These are phyloP conservation scores for Clavelina lepadiformis DNA, from an alignment of 23 tunicate species.

Conservation along the genomic window DNA sequence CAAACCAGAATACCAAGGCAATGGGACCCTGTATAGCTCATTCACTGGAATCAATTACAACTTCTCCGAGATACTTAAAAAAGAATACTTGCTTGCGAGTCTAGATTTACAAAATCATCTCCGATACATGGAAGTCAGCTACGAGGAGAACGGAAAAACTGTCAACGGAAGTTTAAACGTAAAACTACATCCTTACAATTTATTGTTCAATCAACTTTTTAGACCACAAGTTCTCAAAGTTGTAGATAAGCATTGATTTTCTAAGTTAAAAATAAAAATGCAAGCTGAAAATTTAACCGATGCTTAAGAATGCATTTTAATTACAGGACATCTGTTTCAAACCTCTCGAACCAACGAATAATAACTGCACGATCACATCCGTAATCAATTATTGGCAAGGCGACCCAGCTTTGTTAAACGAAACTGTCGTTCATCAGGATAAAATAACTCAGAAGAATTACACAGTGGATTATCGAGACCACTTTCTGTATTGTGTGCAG, in stretches of 20 bases:
- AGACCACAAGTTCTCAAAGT: neutral
- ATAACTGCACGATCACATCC: constrained; percentile 87
- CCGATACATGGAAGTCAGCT: constrained; percentile 43
- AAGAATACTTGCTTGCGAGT: constrained; percentile 48
- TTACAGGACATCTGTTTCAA: constrained; percentile 91
- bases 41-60: constrained; percentile 41
- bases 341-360: constrained; percentile 86
- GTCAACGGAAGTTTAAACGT: constrained; percentile 43
- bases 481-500: constrained; percentile 84
- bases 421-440: constrained; percentile 32
- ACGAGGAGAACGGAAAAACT: constrained; percentile 29
- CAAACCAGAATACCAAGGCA: constrained; percentile 38
- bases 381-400: constrained; percentile 89
- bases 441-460: constrained; percentile 1
- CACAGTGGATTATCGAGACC: constrained; percentile 67
- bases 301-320: too few species aligned
- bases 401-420: constrained; percentile 49
- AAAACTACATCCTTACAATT: constrained; percentile 12
- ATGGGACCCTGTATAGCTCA: constrained; percentile 32
- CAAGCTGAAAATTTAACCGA: too few species aligned
- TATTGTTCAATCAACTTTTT: neutral
- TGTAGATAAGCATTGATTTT: too few species aligned
- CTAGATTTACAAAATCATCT: constrained; percentile 61
- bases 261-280: too few species aligned
- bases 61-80: constrained; percentile 55